phyloP scores from a whole-genome alignment of 2,888 invertebrate genomes.

The Danaus chrysippus region DNA sequence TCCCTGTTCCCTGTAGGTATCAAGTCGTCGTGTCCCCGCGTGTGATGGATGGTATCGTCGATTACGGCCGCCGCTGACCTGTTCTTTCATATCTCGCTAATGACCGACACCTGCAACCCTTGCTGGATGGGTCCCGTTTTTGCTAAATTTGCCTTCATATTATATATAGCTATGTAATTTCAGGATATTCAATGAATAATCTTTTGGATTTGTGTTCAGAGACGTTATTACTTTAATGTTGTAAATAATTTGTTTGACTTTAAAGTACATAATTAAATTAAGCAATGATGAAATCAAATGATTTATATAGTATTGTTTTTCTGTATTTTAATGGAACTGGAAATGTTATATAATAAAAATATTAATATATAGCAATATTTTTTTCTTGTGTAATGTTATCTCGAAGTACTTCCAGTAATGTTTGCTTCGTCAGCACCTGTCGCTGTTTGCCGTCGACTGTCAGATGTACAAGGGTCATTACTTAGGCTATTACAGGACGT shows the following conservation, averaged over 20 bases:
- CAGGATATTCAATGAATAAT: no score
- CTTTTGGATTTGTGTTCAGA: no score
- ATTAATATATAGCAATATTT: not conserved
- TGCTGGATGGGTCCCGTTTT: conserved; percentile 38
- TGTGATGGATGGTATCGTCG: conserved; percentile 77
- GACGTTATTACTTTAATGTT: no score
- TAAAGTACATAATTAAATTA: no score
- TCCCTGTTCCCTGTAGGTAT: conserved; percentile 32
- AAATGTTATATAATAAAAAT: not conserved
- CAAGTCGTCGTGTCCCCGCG: conserved; percentile 68
- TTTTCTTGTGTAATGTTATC: not conserved
- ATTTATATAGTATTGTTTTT: no score
- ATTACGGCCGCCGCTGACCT: conserved; percentile 75
- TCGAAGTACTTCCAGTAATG: conserved; percentile 30
- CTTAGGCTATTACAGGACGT: conserved; percentile 64
- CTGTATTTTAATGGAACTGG: no score
- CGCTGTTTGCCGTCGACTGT: conserved; percentile 60
- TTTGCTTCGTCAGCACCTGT: conserved; percentile 52
- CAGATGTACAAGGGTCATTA: conserved; percentile 78
- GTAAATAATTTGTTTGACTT: no score
- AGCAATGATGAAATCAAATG: no score
- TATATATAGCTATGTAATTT: no score
- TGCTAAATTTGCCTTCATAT: not conserved
- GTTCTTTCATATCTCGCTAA: conserved; percentile 77
- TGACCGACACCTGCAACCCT: conserved; percentile 48